These are phyloP conservation scores for Antechinus flavipes DNA, from an alignment of 2,113 vertebrate species.

Conservation along the genomic window DNA sequence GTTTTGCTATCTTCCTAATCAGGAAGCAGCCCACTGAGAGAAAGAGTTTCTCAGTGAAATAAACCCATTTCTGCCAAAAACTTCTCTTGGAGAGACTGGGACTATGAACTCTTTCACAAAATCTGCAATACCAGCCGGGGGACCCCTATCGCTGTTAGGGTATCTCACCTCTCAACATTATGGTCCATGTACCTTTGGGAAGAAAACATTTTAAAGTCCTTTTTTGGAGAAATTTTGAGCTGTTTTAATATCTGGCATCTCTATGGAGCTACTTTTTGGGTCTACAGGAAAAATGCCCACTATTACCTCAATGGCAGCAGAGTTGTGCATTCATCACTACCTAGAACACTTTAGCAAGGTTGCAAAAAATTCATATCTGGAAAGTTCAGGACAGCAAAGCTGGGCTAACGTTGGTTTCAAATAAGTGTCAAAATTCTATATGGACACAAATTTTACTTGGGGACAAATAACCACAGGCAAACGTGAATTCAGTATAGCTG, in stretches of 20 bases:
- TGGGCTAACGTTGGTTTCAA: neutral
- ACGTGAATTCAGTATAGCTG: neutral
- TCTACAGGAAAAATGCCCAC: neutral
- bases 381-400: neutral
- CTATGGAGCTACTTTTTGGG: neutral
- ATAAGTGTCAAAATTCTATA: neutral
- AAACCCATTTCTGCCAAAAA: too few species aligned
- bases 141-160: too few species aligned
- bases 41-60: too few species aligned
- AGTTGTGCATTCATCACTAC: neutral
- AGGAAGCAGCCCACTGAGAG: too few species aligned
- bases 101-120: too few species aligned
- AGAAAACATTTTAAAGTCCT: neutral
- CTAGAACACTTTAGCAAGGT: too few species aligned
- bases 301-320: neutral
- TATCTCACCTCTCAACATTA: too few species aligned
- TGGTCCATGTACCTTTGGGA: neutral
- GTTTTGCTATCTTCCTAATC: too few species aligned
- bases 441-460: neutral
- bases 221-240: neutral
- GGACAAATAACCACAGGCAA: neutral
- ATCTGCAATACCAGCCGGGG: too few species aligned
- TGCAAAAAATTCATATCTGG: too few species aligned
- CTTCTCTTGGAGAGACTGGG: too few species aligned
- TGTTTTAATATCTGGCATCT: neutral